Conservation (phyloP, 1,140 invertebrate genomes). For the Leptinotarsa texana region DNA sequence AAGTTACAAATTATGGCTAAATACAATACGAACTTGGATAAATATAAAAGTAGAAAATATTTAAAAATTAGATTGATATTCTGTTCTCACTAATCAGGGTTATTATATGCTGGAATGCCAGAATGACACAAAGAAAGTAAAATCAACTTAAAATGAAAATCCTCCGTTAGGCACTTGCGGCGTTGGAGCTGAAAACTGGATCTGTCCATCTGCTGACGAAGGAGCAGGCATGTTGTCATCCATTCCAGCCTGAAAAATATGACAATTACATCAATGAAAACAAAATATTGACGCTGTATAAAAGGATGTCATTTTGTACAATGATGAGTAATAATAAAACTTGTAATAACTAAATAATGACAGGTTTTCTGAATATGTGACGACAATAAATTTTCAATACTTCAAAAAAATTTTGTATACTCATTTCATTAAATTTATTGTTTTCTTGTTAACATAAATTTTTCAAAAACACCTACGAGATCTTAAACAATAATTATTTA, state of each 20-base stretch:
- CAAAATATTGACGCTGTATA: too few relatives aligned
- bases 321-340: too few relatives aligned
- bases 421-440: too few relatives aligned
- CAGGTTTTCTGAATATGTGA: background rate
- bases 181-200: constrained; percentile 37
- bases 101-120: too few relatives aligned
- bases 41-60: constrained; percentile 5
- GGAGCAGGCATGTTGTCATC: constrained; percentile 36
- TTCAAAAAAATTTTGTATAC: too few relatives aligned
- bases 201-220: constrained; percentile 42
- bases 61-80: background rate
- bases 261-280: background rate
- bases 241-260: constrained; percentile 23
- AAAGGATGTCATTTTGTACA: too few relatives aligned
- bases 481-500: too few relatives aligned
- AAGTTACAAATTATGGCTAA: background rate
- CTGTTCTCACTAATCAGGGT: background rate
- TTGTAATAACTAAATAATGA: too few relatives aligned
- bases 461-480: too few relatives aligned
- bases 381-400: too few relatives aligned
- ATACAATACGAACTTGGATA: background rate
- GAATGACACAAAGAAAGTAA: background rate
- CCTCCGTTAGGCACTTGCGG: constrained; percentile 47
- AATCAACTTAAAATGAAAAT: constrained; percentile 45
- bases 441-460: too few relatives aligned